Base-by-base conservation (phyloP, 2,113 vertebrate genomes). In the Salvelinus alpinus region DNA sequence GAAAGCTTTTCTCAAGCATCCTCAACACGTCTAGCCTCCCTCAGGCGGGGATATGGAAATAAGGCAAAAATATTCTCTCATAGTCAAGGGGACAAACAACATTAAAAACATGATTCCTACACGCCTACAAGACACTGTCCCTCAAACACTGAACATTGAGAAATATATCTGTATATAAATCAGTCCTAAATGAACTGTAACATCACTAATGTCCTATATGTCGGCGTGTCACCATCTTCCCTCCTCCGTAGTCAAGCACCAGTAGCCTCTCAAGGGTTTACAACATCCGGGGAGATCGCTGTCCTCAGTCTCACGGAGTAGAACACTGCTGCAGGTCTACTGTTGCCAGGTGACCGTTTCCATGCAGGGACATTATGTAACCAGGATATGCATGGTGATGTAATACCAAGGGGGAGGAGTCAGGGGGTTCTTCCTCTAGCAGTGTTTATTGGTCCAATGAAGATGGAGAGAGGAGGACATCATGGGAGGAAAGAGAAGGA, bases 271-370 rank as follows among this genome's bases (percentile, higher is more conserved):
- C 59, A 54, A 34, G 31, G 27, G 34, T 5, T 51, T 51, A 38
- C 18, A 66, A 66, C 64, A 31, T 16, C 16, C n/a, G 59, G 60
- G 67, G 67, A 64, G 14, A 64, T 67, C n/a, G 54, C 1, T 24
- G 38, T 71, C 70, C 64, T 66, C 71, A 4, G 1, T 38, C 20
- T n/a, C 47, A 24, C 22, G 34, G 1, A 34, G 65, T 6, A 38
- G 24, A 25, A 69, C 66, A 72, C n/a, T 24, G 74, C 7, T 16
- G 20, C 66, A 18, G 51, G 14, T 5, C 76, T 64, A 66, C 73
- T 20, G 85, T 87, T 87, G 84, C 87, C 73, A 81, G 71, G 87
- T 64, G 65, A 89, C 84, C 11, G 79, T 83, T 81, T 79, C 87
- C 80, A 88, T 68, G 75, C 79, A 51, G 71, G 78, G 72, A 14